Conservation (phyloP, 2,113 vertebrate species). For the Dicerorhinus sumatrensis region DNA sequence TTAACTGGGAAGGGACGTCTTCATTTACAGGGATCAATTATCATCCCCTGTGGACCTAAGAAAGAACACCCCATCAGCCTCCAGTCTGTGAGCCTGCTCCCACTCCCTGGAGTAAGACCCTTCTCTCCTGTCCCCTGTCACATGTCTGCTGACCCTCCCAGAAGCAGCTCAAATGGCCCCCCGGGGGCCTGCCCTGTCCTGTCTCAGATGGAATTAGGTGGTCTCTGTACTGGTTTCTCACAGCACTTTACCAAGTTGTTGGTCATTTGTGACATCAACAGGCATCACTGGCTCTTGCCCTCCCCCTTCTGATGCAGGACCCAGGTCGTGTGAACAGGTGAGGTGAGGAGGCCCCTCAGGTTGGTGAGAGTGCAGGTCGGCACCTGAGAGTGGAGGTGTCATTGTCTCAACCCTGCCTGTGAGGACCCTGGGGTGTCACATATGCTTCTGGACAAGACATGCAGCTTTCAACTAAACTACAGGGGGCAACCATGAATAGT, state of each 20-base stretch:
- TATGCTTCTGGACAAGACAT: not conserved
- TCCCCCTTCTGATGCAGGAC: not conserved
- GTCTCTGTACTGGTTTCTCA: fast-evolving
- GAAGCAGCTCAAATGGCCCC: not conserved
- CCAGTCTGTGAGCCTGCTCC: not conserved
- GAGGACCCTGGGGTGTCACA: not conserved
- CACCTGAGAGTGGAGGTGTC: not conserved
- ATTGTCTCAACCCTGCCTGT: not conserved
- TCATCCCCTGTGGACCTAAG: not conserved
- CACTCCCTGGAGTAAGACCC: not conserved
- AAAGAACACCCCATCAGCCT: not conserved
- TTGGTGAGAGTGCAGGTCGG: not conserved
- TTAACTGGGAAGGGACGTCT: not conserved
- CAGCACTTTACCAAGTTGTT: not conserved
- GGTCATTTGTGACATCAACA: too few relatives aligned
- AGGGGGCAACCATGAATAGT: not conserved
- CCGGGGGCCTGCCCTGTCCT: not conserved
- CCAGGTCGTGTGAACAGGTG: not conserved
- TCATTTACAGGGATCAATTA: not conserved
- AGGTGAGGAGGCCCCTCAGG: too few relatives aligned
- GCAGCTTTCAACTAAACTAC: not conserved
- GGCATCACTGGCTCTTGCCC: too few relatives aligned
- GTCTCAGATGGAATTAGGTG: too few relatives aligned
- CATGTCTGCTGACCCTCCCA: not conserved
- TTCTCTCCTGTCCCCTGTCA: too few relatives aligned